Evolutionary conservation across 2,113 vertebrate species (phyloP), one percentile per base, ranked within the genome.

Genomic region (Callorhinus ursinus): DNA sequence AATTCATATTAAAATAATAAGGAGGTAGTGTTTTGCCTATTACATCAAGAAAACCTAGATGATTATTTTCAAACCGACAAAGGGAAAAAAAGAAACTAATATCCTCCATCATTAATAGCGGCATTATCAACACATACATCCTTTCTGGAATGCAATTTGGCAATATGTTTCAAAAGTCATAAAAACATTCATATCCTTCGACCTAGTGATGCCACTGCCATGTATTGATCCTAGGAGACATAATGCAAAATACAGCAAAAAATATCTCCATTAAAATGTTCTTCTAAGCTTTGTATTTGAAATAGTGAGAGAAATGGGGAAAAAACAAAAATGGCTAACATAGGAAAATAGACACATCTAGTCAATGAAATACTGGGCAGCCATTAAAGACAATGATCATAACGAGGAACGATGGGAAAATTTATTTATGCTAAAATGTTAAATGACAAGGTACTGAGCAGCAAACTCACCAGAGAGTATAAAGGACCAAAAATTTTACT

Each of bases 1-100:
- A 97, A 93, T 72, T 53, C 49, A 39, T 81, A 94, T 65, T 88
- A 95, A 97, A 96, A 63, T 28, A 65, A 88, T 90, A 95, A 91
- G 55, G n/a, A 96, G 42, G 39, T 51, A 88, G 8, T 5, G 15
- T 57, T 97, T 74, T 90, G 61, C 22, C 31, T 84, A 71, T 84
- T 72, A 93, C 59, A 74, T 83, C 21, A 97, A 85, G 13, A 89
- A 90, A 95, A 93, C 5, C 7, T 42, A 82, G n/a, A 55, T 57
- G 33, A n/a, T 46, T 63, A 79, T 91, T 89, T 95, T 74, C 74
- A 84, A 88, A 82, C 15, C 63, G 51, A 82, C 72, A 81, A 92
- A 26, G 24, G 9, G 7, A 55, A 96, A 72, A 88, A 2, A 71
- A 90, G 2, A 88, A 76, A 51, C 1, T 11, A 81, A 2, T 15